Percentiles rank a stretch among this genome's conserved stretches.
These are phyloP conservation scores for Ophioderma brevispina DNA, from an alignment of 35 echinoderm and acorn worm genomes.

Conservation along the genomic window DNA sequence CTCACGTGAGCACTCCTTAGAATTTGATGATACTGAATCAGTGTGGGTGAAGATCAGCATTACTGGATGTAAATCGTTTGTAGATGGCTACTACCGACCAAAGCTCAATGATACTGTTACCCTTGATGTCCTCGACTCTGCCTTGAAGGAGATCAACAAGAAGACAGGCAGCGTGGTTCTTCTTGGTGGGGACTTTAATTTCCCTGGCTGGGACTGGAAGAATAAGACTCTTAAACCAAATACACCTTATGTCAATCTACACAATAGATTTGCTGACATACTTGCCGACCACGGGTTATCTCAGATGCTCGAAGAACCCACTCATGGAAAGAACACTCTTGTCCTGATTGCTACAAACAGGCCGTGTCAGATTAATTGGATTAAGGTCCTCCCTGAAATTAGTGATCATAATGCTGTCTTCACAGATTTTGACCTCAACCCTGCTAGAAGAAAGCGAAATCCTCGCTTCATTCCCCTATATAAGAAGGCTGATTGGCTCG, in stretches of 20 bases:
- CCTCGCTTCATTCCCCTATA: not conserved
- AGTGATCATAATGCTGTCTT: slow-evolving; percentile 13
- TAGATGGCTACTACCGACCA: not conserved
- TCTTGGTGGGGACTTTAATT: no score
- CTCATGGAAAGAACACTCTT: slow-evolving; percentile 1
- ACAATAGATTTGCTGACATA: slow-evolving; percentile 3
- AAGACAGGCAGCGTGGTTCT: not conserved
- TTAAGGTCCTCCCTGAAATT: not conserved
- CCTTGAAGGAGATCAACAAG: not conserved
- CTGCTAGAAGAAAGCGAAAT: not conserved
- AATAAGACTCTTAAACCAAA: no score
- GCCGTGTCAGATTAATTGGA: slow-evolving; percentile 2
- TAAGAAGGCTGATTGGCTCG: not conserved
- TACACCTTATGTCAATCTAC: not conserved
- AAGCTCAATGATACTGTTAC: not conserved
- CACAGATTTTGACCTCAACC: slow-evolving; percentile 13
- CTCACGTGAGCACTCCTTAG: not conserved
- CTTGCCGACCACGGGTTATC: not conserved
- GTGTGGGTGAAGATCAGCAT: slow-evolving; percentile 47
- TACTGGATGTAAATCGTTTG: not conserved
- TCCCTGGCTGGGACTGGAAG: no score
- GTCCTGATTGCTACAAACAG: not conserved
- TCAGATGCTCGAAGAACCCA: slow-evolving; percentile 15
- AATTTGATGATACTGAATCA: not conserved
- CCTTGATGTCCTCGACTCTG: not conserved